Conservation (phyloP, 2,888 invertebrate species). For the Hirtodrosophila confusa region DNA sequence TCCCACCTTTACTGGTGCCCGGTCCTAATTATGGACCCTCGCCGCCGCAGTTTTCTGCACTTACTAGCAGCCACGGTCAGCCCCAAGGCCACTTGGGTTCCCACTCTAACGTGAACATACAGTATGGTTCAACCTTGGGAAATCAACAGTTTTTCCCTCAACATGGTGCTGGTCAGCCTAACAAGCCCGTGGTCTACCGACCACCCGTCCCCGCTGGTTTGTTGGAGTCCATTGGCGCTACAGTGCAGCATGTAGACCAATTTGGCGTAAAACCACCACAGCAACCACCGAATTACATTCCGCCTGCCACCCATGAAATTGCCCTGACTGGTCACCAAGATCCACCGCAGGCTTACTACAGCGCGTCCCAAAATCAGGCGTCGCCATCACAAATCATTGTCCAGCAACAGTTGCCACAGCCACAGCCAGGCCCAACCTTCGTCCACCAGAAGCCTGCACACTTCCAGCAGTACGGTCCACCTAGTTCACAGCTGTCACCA, state of each 20-base stretch:
- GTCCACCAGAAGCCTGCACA: slow-evolving; percentile 45
- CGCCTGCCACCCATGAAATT: slow-evolving; percentile 87
- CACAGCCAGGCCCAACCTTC: slow-evolving; percentile 63
- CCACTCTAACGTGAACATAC: slow-evolving; percentile 73
- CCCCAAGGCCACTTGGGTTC: slow-evolving; percentile 32
- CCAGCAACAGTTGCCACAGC: slow-evolving; percentile 79
- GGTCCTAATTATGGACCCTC: slow-evolving; percentile 63
- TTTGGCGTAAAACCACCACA: slow-evolving; percentile 86
- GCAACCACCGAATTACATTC: slow-evolving; percentile 86
- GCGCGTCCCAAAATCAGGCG: slow-evolving; percentile 18
- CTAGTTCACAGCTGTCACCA: slow-evolving; percentile 45
- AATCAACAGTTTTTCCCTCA: slow-evolving; percentile 74
- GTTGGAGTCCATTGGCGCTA: slow-evolving; percentile 88
- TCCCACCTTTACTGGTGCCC: slow-evolving; percentile 83
- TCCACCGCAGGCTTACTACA: slow-evolving; percentile 36
- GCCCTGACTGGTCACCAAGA: slow-evolving; percentile 55
- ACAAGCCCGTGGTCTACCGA: slow-evolving; percentile 88
- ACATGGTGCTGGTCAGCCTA: slow-evolving; percentile 74
- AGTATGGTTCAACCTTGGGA: slow-evolving; percentile 78
- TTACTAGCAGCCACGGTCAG: slow-evolving; percentile 41
- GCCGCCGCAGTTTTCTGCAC: slow-evolving; percentile 37
- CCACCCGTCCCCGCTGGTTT: slow-evolving; percentile 90
- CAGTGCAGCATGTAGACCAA: slow-evolving; percentile 87
- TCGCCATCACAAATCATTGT: slow-evolving; percentile 50
- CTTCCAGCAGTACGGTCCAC: slow-evolving; percentile 55